Base-by-base conservation (phyloP, 1,140 invertebrate species). In the Yoshiicerus persimilis region DNA sequence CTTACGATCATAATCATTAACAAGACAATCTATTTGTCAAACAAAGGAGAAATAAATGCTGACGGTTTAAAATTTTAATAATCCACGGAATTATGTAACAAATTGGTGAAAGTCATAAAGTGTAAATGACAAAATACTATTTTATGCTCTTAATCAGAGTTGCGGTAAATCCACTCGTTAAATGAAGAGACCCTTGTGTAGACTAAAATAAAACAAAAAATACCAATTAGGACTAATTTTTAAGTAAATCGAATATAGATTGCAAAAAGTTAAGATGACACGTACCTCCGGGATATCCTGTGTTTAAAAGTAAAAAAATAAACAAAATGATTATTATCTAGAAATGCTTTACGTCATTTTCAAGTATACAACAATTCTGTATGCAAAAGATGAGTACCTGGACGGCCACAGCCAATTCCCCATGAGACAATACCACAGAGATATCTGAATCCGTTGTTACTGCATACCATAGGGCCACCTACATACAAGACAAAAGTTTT, bases 381-480 rank as follows among this genome's bases (percentile, higher is more conserved):
- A 11, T 70, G 10, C 1, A 16, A 70, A 30, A 11, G 16, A 10
- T 16, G 8, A 16, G 27, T 30, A 13, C 92, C 91, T 10, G 92
- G 89, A 16, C 92, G 90, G 2, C 92, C 95, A 91, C 95, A 96
- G 0, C 93, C 94, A 11, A 92, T 92, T 1, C 95, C 95, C 94
- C 95, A 95, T 16, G 94, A 95, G 0, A 94, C 94, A 9, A 95
- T 92, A 9, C 95, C 95, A 34, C 36, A 70, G 9, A 70, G 80
- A 36, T 66, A 66, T 20, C 16, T 32, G 39, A 32, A 84, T 6
- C 56, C 38, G 56, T 70, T 75, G 87, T 80, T 32, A 47, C 32
- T 80, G 38, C 56, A 80, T 1, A 86, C 47, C 62, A 88, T 39
- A 36, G 87, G 70, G 36, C 36, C 84, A 84, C 85, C 84, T 92